Evolutionary conservation across 2,113 vertebrate genomes (phyloP).

Genomic region (rabbit (Oryctolagus cuniculus)): DNA sequence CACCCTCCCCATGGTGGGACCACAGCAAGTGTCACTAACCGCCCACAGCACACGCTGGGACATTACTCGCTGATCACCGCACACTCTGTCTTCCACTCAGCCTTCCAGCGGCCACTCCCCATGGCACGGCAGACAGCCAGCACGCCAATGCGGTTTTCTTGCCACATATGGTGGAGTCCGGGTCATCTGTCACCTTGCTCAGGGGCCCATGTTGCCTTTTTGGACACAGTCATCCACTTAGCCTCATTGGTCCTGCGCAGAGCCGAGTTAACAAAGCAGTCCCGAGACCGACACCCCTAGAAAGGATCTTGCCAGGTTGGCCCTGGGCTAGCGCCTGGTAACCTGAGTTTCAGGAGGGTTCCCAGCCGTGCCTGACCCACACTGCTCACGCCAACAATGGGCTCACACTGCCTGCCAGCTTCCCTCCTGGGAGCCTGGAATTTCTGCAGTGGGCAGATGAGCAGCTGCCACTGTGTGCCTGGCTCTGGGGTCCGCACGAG

Average conservation of each 20-base stretch:
- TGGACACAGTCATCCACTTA: neutral
- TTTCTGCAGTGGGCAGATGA: neutral
- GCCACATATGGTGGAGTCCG: neutral
- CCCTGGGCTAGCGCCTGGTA: neutral
- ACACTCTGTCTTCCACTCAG: neutral
- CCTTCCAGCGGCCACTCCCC: no score
- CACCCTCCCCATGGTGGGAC: neutral
- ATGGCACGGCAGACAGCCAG: neutral
- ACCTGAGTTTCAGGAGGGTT: neutral
- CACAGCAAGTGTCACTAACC: neutral
- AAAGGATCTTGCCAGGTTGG: neutral
- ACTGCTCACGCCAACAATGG: no score
- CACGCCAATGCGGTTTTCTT: neutral
- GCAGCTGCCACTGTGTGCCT: neutral
- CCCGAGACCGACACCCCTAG: neutral
- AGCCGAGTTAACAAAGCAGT: neutral
- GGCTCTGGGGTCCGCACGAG: neutral
- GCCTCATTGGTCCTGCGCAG: neutral
- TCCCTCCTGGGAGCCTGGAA: neutral
- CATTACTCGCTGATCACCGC: neutral
- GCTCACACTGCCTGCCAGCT: no score
- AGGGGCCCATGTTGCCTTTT: no score
- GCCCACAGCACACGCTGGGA: neutral
- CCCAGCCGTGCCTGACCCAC: neutral
- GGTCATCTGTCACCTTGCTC: neutral